Base-by-base conservation (phyloP, 2,797 vertebrate species). In the Lycodopsis pacificus region DNA sequence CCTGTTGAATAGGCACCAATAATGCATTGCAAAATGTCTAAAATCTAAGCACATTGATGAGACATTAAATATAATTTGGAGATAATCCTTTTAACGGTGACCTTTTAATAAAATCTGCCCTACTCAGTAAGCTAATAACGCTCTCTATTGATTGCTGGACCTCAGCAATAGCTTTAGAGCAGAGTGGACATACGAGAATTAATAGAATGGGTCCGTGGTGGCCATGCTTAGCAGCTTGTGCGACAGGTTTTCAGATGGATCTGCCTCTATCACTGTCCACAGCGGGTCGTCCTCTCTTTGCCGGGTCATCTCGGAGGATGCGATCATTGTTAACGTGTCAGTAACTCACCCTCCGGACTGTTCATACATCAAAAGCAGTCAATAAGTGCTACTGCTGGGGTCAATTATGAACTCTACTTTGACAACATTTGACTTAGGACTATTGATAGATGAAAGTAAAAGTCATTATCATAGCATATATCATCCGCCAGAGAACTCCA, bases 301-400 rank as follows among this genome's bases (percentile, higher is more conserved):
- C 82, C 71, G 44, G 80, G 85, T 88, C 82, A 69, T 77, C 63
- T 65, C 30, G 46, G 72, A 79, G 73, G 77, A 88, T 75, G 58
- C 14, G 25, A 76, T 90, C 77, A 85, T 76, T 51, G 51, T 73
- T 70, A 81, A 84, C 46, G 6, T 81, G 80, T 86, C 82, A 83
- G 62, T 58, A 77, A 68, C 64, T 73, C 77, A 68, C 46, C 4
- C 42, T 5, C 82, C 54, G 0, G 13, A 49, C 59, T 65, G 72
- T 83, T 82, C 85, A 86, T 88, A 83, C 71, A 90, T 91, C 84
- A 86, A 48, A 71, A 69, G 58, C 40, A 58, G 79, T 89, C 82
- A 83, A 84, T 90, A 84, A 79, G 65, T 65, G 68, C 71, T 56
- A 70, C 65, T 53, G 75, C 65, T 38, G 13, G n/a, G 73, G 64